Base-by-base conservation (phyloP, 2,888 invertebrate genomes). In the Eledona agricola region DNA sequence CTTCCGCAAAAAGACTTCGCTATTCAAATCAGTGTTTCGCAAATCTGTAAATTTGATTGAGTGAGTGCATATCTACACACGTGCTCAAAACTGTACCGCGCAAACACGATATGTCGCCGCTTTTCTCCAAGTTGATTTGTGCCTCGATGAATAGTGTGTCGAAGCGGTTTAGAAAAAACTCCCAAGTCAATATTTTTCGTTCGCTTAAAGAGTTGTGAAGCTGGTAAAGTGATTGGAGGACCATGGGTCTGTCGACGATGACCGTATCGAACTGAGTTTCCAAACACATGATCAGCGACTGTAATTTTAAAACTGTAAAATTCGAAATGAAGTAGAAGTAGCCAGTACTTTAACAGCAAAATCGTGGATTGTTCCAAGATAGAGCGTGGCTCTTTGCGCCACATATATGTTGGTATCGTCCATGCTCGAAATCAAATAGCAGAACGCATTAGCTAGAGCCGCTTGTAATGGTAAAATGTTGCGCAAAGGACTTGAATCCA, bases 181-280 rank as follows among this genome's bases (percentile, higher is more conserved):
- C 95, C 97, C 99, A 99, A 0, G 90, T 87, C 7, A 99, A 81
- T 51, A 98, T 91, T 66, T 87, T 86, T 29, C 96, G 83, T 74
- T 96, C 93, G 63, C 90, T 90, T 16, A 98, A 83, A 1, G 93
- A 90, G 73, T 95, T 96, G 73, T 96, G 93, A 3, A 99, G 82
- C 73, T 97, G 93, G 75, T 95, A 94, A 42, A 99, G 83, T 1
- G 94, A 92, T 74, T 97, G 96, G 23, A 99, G 82, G 16, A 99
- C 93, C 84, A 98, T 91, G 0, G 97, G 96, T 23, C 99, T 84
- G 77, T 99, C 99, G 52, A 93, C 89, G 54, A 97, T 95, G 57
- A 98, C 96, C 54, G 92, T 84, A 80, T 99, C 99, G 79, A 99
- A 99, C 79, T 99, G 98, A 0, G 93, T 91, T 81, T 99, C 98